Base-by-base conservation (phyloP, 2,113 vertebrate species). In the Hemibagrus wyckioides region DNA sequence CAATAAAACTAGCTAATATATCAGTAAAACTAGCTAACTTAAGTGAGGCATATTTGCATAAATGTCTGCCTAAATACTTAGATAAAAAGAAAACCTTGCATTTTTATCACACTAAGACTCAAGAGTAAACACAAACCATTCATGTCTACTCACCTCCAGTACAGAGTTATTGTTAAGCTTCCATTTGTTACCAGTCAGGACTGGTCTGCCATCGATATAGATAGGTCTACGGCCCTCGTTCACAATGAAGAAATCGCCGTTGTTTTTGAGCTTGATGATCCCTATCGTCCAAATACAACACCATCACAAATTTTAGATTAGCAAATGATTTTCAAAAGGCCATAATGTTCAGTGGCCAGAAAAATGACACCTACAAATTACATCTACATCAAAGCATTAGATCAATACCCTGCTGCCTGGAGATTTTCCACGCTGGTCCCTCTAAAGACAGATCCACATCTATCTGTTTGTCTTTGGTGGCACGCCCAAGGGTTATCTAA, bases 101-200 rank as follows among this genome's bases (percentile, higher is more conserved):
- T n/a, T n/a, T n/a, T n/a, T n/a, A n/a, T n/a, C n/a, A n/a, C n/a
- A n/a, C n/a, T n/a, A n/a, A n/a, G n/a, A n/a, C n/a, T n/a, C n/a
- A 39, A 23, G 4, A 39, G 8, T 25, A 5, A 39, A 65, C 1
- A 1, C n/a, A 75, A n/a, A 39, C 41, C 1, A 75, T 0, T 19
- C 10, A n/a, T 52, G 41, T 44, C 21, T 52, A 54, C 23, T 57
- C 61, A 97, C 98, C 95, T 99, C 98, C 87, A 99, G 96, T 77
- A 98, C 98, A 0, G 97, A 98, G 93, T 99, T 99, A 94, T 99
- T 98, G 94, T 97, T 99, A 67, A 99, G 96, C 88, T 98, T 97
- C 97, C 98, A 99, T 86, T 98, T 99, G 94, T 96, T 98, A 8
- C 97, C 97, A 0, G 97, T 96, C 1, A 99, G 95, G 48, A 99